Conservation (phyloP, 2,888 invertebrate species). For the Galerucella calmariensis region DNA sequence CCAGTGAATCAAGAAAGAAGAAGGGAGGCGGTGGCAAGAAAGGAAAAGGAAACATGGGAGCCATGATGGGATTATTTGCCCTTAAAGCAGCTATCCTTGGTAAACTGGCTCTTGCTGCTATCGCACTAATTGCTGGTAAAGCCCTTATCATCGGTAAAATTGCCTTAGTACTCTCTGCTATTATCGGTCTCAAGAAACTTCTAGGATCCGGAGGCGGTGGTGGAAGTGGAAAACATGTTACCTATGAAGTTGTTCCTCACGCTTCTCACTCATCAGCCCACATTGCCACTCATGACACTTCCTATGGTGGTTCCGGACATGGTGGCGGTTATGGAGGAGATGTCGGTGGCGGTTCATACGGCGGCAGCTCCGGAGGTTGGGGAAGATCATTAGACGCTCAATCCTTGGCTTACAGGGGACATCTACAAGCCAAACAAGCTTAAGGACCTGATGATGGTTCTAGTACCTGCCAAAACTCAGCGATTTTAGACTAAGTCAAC, state of each 20-base stretch:
- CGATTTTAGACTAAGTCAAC: constrained; percentile 52
- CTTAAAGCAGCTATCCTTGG: constrained; percentile 83
- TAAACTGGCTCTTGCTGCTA: constrained; percentile 82
- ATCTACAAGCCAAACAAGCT: constrained; percentile 67
- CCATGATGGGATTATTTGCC: constrained; percentile 79
- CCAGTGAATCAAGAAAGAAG: constrained; percentile 79
- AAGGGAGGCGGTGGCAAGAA: constrained; percentile 73
- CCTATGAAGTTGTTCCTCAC: constrained; percentile 88
- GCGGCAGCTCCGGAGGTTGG: constrained; percentile 77
- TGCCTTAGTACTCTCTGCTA: constrained; percentile 83
- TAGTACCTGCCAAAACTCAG: constrained; percentile 62
- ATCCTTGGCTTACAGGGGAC: constrained; percentile 82
- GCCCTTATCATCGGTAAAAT: constrained; percentile 87
- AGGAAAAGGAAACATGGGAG: constrained; percentile 81
- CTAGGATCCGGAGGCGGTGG: constrained; percentile 76
- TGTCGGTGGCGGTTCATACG: constrained; percentile 65
- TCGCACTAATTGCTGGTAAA: constrained; percentile 87
- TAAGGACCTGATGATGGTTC: constrained; percentile 52
- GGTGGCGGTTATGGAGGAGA: constrained; percentile 70
- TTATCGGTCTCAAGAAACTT: constrained; percentile 86
- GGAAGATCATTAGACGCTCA: constrained; percentile 81
- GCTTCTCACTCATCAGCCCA: constrained; percentile 81
- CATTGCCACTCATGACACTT: constrained; percentile 76
- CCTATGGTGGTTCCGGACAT: constrained; percentile 60
- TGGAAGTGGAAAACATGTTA: constrained; percentile 77